phyloP scores from a whole-genome alignment of 2,888 invertebrate genomes.

The Sinhomidia bicolor region DNA sequence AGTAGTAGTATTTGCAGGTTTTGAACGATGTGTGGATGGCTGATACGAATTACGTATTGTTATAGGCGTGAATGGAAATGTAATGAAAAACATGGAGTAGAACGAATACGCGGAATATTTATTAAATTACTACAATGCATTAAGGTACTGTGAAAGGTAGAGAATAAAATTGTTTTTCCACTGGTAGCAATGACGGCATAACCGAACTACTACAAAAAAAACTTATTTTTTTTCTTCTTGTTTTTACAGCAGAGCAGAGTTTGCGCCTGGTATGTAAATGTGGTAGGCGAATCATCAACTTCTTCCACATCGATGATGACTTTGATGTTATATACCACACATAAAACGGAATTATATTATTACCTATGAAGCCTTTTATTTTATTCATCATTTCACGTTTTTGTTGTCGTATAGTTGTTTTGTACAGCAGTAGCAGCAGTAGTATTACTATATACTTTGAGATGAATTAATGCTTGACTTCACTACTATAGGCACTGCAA shows the following conservation, averaged over 20 bases:
- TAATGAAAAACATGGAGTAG: not conserved
- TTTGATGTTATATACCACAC: not conserved
- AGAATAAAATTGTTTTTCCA: not conserved
- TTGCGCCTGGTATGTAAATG: conserved; percentile 19
- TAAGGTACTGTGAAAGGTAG: not conserved
- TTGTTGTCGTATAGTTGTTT: not conserved
- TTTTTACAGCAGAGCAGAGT: not conserved
- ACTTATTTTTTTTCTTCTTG: not conserved
- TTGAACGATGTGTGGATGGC: not conserved
- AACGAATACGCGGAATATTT: conserved; percentile 33
- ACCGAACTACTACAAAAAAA: not conserved
- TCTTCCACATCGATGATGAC: not conserved
- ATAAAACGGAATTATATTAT: not conserved
- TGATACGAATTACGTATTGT: not conserved
- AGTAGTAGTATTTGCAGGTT: not conserved
- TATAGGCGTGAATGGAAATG: conserved; percentile 19
- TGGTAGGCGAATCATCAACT: not conserved
- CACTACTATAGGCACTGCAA: no score
- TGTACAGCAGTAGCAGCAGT: not conserved
- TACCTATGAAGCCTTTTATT: not conserved
- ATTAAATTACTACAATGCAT: conserved; percentile 16
- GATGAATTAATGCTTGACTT: not conserved
- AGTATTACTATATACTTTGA: not conserved
- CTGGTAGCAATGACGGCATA: not conserved
- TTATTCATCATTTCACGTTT: not conserved